Evolutionary conservation across 2,888 invertebrate genomes (phyloP), one percentile per base, ranked within the genome.

Genomic region (Oegoconia quadripuncta): DNA sequence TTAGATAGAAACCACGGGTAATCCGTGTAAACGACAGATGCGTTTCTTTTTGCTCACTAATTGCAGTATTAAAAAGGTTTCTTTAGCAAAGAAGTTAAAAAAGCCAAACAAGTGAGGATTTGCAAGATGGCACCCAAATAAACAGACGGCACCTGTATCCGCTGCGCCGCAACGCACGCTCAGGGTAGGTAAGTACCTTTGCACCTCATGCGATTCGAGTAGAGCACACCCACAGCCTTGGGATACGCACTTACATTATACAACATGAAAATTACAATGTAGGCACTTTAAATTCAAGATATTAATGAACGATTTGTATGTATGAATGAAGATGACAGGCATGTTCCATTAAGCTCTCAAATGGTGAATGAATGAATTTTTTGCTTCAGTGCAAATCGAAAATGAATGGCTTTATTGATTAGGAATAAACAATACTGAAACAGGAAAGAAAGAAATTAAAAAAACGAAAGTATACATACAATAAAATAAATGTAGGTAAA

Each of bases 61-160:
- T 44, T 36, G 48, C 46, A 37, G 40, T 41, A 45, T 41, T 37
- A 34, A 55, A 53, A 64, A 57, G 57, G 55, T 56, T 62, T 58
- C 58, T 31, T n/a, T 9, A 6, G 11, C 39, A 48, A 63, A 65
- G 65, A 61, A 51, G 43, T 43, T 34, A 47, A 63, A 65, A 69
- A 67, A 59, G 48, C 44, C 44, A 53, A 55, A 46, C 42, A 44
- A 55, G 60, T 51, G 60, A 53, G 60, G 69, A 69, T 72, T 76
- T 66, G 62, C 63, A 66, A 68, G 58, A 66, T 68, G 67, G 67
- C 63, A 55, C 50, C 61, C 54, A 58, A 60, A 58, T 59, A 58
- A 52, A 59, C 46, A 49, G 43, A 38, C 45, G 64, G 62, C 81
- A 81, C 76, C 81, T 82, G 82, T 81, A 79, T 81, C 81, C 79